Evolutionary conservation across 2,113 vertebrate species (phyloP).

Genomic region (Lepus americanus): DNA sequence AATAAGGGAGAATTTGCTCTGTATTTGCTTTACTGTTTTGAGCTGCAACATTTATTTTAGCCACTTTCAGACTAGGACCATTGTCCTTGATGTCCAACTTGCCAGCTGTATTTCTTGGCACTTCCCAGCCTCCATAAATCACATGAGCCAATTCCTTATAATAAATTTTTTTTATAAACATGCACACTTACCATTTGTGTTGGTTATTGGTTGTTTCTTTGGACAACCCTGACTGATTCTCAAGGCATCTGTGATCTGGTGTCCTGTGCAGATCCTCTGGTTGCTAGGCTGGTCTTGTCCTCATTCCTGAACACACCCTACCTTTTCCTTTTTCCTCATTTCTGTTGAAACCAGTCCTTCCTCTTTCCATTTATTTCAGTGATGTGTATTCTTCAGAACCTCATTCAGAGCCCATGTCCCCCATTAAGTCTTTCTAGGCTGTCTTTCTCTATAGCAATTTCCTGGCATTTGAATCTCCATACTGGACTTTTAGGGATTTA

Average conservation of each 20-base stretch:
- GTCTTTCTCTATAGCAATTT: background rate
- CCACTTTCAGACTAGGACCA: background rate
- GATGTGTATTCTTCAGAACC: background rate
- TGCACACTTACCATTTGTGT: background rate
- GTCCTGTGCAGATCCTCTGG: background rate
- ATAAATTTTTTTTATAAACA: background rate
- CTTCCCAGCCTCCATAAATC: slow-evolving; percentile 11
- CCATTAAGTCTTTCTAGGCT: background rate
- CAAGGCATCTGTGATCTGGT: background rate
- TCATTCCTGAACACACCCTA: slow-evolving; percentile 2
- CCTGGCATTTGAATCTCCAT: background rate
- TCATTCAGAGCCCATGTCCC: background rate
- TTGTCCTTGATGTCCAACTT: slow-evolving; percentile 11
- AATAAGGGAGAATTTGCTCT: background rate
- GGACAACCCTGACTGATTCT: background rate
- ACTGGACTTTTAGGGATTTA: slow-evolving; percentile 50
- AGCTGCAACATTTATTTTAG: background rate
- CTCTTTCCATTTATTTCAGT: background rate
- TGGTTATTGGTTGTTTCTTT: slow-evolving; percentile 46
- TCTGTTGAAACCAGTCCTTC: slow-evolving; percentile 19
- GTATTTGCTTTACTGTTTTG: background rate
- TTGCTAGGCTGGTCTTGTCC: background rate
- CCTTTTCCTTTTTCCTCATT: background rate
- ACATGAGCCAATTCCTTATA: slow-evolving; percentile 15
- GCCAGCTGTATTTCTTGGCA: background rate